A percentile compares a stretch with the other conserved stretches of the same genome.
These are phyloP conservation scores for Perizoma flavofasciatum DNA, from an alignment of 2,888 invertebrate species.

Conservation along the genomic window DNA sequence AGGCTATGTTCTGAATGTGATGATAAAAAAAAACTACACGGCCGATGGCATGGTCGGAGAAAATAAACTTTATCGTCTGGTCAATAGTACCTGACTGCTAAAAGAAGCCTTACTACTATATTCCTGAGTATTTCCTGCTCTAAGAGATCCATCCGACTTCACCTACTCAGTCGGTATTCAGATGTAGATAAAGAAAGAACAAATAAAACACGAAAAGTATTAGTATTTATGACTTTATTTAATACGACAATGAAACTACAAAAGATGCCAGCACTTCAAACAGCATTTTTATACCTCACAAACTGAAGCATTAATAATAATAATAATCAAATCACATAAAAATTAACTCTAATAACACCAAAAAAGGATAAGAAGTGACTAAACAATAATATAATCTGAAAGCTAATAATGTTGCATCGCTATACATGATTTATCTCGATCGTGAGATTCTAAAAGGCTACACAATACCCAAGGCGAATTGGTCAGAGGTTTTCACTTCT, in stretches of 20 bases:
- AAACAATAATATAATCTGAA: constrained; percentile 67
- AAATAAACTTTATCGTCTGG: too few relatives aligned
- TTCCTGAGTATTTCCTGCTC: too few relatives aligned
- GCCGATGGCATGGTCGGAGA: too few relatives aligned
- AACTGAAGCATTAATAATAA: constrained; percentile 76
- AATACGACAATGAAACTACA: constrained; percentile 85
- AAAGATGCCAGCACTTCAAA: constrained; percentile 83
- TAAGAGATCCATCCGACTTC: too few relatives aligned
- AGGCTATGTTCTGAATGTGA: too few relatives aligned
- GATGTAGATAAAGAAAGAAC: too few relatives aligned
- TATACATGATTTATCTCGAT: constrained; percentile 79
- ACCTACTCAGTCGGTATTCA: too few relatives aligned
- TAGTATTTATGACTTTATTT: constrained; percentile 83
- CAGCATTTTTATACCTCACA: constrained; percentile 78
- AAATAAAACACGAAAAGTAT: constrained; percentile 53
- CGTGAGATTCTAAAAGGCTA: constrained; percentile 77
- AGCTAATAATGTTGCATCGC: constrained; percentile 73
- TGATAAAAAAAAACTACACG: too few relatives aligned
- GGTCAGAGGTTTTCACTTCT: constrained; percentile 80
- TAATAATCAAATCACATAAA: constrained; percentile 64
- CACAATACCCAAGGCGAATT: constrained; percentile 83
- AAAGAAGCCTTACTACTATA: too few relatives aligned
- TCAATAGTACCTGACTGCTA: too few relatives aligned
- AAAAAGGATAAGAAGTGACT: constrained; percentile 72
- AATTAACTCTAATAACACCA: constrained; percentile 72